Evolutionary conservation across 35 echinoderm and acorn worm species (phyloP).

Genomic region (Apostichopus parvimensis): DNA sequence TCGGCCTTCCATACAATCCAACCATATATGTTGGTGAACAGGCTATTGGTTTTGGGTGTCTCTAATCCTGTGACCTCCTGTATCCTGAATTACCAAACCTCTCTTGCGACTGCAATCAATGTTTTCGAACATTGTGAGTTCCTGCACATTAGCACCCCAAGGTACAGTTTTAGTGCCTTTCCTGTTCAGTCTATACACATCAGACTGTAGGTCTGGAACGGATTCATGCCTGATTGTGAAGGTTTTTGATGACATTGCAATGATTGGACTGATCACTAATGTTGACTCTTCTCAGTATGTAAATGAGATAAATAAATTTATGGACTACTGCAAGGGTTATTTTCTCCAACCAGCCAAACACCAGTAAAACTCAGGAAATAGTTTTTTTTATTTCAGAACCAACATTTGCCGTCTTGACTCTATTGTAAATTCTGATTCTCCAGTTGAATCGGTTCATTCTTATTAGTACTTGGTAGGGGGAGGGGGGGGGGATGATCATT

Average conservation of each 20-base stretch:
- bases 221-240: background rate
- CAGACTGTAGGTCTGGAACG: background rate
- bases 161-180: background rate
- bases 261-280: background rate
- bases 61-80: background rate
- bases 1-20: slow-evolving; percentile 8
- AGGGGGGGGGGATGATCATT: background rate
- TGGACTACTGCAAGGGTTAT: background rate
- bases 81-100: background rate
- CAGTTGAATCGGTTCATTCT: slow-evolving; percentile 1
- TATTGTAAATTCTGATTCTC: background rate
- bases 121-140: background rate
- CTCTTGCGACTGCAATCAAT: background rate
- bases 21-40: background rate
- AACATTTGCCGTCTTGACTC: background rate
- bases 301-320: background rate
- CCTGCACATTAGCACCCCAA: background rate
- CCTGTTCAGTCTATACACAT: background rate
- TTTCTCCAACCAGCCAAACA: background rate
- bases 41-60: background rate
- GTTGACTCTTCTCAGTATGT: background rate
- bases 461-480: background rate
- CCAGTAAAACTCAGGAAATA: background rate
- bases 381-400: background rate
- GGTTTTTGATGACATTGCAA: background rate